Conservation (phyloP, 2,888 invertebrate genomes). For the Ypsolopha scabrella region DNA sequence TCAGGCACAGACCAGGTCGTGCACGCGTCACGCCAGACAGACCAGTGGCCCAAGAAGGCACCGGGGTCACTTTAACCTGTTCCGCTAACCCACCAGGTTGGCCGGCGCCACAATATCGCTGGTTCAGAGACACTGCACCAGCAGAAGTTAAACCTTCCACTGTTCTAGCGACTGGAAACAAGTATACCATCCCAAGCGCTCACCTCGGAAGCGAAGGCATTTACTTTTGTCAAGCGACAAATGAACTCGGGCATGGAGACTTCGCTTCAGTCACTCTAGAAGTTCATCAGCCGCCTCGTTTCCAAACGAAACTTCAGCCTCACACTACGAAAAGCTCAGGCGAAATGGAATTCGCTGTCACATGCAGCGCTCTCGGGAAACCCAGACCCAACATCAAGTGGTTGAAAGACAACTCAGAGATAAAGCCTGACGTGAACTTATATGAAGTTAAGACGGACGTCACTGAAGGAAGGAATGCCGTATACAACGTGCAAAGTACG, state of each 20-base stretch:
- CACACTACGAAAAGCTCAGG: slow-evolving; percentile 84
- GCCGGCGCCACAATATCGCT: slow-evolving; percentile 90
- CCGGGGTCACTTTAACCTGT: slow-evolving; percentile 86
- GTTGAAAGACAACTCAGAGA: slow-evolving; percentile 87
- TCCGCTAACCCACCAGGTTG: slow-evolving; percentile 92
- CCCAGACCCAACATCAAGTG: slow-evolving; percentile 87
- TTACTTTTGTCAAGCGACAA: slow-evolving; percentile 91
- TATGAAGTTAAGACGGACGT: slow-evolving; percentile 86
- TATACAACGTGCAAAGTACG: slow-evolving; percentile 85
- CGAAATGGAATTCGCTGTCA: slow-evolving; percentile 82
- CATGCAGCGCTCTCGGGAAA: slow-evolving; percentile 90
- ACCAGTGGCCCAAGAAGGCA: slow-evolving; percentile 87
- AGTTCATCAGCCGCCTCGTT: slow-evolving; percentile 90
- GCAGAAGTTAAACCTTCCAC: slow-evolving; percentile 70
- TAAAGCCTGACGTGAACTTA: slow-evolving; percentile 80
- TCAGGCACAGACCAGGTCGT: slow-evolving; percentile 88
- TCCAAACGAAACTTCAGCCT: slow-evolving; percentile 84
- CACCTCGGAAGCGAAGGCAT: slow-evolving; percentile 88
- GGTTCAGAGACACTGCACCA: slow-evolving; percentile 85
- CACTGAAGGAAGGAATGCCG: slow-evolving; percentile 81
- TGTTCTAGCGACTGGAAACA: slow-evolving; percentile 82
- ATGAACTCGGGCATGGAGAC: slow-evolving; percentile 89
- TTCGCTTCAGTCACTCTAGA: slow-evolving; percentile 85
- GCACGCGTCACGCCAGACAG: slow-evolving; percentile 86
- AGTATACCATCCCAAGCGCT: slow-evolving; percentile 87